A percentile compares a stretch with the other conserved stretches of the same genome.
Conservation (phyloP, 1,140 invertebrate genomes). For the Drosophila miranda region DNA sequence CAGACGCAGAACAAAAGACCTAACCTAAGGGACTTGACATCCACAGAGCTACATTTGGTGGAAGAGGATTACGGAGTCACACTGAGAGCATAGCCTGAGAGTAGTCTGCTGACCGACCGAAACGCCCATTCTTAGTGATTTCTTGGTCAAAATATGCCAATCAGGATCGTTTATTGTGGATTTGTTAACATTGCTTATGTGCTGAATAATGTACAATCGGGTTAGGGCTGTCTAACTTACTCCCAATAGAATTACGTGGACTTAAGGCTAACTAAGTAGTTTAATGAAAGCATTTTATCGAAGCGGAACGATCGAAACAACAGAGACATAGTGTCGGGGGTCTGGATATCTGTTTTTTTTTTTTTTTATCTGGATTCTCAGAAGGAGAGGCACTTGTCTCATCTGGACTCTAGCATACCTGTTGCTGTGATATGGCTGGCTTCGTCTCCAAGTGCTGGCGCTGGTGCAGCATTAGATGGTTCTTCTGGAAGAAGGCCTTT, state of each 20-base stretch:
- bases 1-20: conserved; percentile 7
- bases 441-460: conserved; percentile 89
- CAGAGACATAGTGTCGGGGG: conserved; percentile 4
- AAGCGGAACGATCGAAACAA: conserved; percentile 24
- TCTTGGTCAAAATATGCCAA: conserved; percentile 16
- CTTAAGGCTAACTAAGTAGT: conserved; percentile 42
- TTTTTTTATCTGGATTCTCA: conserved; percentile 23
- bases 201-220: conserved; percentile 35
- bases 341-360: conserved; percentile 20
- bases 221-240: conserved; percentile 39
- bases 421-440: conserved; percentile 84
- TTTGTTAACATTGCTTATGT: conserved; percentile 39
- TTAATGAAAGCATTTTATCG: conserved; percentile 32
- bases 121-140: conserved; percentile 1
- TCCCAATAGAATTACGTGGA: conserved; percentile 39
- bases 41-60: too few relatives aligned
- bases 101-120: conserved; percentile 18
- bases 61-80: too few relatives aligned
- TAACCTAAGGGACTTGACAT: conserved; percentile 10
- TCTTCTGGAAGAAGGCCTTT: conserved; percentile 94
- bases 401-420: conserved; percentile 73
- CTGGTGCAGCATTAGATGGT: conserved; percentile 90
- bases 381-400: conserved; percentile 42
- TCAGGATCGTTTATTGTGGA: conserved; percentile 42
- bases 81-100: too few relatives aligned